phyloP scores from a whole-genome alignment of 2,888 invertebrate genomes.

The Mongoloraphidia duomilia region DNA sequence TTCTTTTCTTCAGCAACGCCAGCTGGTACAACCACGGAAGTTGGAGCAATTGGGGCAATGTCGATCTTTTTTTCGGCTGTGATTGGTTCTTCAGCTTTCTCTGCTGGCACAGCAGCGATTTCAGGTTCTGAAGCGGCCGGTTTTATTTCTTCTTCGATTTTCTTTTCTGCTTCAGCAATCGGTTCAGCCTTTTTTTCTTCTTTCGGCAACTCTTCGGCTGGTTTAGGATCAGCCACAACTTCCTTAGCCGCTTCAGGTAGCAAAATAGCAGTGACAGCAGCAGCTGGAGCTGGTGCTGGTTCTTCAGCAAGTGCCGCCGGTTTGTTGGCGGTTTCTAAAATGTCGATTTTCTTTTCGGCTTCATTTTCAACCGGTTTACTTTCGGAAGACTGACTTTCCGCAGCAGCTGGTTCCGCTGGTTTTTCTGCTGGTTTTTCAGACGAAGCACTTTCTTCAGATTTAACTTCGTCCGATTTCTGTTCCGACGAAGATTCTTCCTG shows the following conservation, averaged over 20 bases:
- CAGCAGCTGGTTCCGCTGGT: conserved; percentile 11
- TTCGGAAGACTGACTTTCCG: too few species aligned
- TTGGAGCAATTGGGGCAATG: background rate
- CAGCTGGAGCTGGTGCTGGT: background rate
- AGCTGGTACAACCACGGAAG: background rate
- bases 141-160: conserved; percentile 14
- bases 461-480: background rate
- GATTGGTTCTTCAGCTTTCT: conserved; percentile 10
- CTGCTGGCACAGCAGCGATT: background rate
- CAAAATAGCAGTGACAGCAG: background rate
- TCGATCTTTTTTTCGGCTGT: conserved; percentile 19
- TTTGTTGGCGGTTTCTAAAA: conserved; percentile 2
- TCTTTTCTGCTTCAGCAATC: conserved; percentile 10
- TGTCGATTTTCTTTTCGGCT: conserved; percentile 1
- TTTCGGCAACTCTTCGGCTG: conserved; percentile 15
- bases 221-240: conserved; percentile 22
- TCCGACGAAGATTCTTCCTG: conserved; percentile 10
- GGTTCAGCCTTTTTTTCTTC: conserved; percentile 17
- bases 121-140: background rate
- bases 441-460: conserved; percentile 5
- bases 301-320: conserved; percentile 6
- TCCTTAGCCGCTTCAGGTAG: conserved; percentile 7
- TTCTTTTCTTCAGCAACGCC: background rate
- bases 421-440: conserved; percentile 20
- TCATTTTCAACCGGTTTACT: background rate